phyloP scores from a whole-genome alignment of 2,888 invertebrate genomes.

The Chaitophorus viminalis region DNA sequence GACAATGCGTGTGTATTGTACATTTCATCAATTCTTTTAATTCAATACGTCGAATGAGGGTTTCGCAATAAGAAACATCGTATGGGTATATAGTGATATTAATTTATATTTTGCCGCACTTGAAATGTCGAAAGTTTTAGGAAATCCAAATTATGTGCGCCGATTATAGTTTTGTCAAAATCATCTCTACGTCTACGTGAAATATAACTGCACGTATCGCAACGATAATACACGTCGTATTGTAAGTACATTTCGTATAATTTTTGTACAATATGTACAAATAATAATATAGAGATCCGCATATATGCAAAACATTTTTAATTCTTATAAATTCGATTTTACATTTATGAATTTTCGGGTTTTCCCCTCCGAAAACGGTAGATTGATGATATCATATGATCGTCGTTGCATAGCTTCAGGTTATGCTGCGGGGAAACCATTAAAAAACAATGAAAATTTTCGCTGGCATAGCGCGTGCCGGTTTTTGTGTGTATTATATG shows the following conservation, averaged over 20 bases:
- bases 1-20: background rate
- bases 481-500: background rate
- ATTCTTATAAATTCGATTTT: background rate
- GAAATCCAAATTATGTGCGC: too few relatives aligned
- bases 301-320: too few relatives aligned
- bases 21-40: background rate
- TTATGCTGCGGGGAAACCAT: conserved; percentile 12
- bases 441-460: conserved; percentile 54
- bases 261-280: too few relatives aligned
- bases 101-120: too few relatives aligned
- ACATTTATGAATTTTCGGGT: background rate
- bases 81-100: too few relatives aligned
- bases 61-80: background rate
- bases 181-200: too few relatives aligned
- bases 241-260: too few relatives aligned
- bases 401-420: conserved; percentile 19
- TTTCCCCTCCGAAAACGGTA: background rate
- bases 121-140: too few relatives aligned
- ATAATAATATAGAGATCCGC: too few relatives aligned
- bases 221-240: too few relatives aligned
- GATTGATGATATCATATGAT: conserved; percentile 43
- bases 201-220: too few relatives aligned
- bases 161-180: too few relatives aligned
- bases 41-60: background rate
- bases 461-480: background rate